These are phyloP conservation scores for Cyclophora albipunctata DNA, from an alignment of 2,888 invertebrate genomes.

Conservation along the genomic window DNA sequence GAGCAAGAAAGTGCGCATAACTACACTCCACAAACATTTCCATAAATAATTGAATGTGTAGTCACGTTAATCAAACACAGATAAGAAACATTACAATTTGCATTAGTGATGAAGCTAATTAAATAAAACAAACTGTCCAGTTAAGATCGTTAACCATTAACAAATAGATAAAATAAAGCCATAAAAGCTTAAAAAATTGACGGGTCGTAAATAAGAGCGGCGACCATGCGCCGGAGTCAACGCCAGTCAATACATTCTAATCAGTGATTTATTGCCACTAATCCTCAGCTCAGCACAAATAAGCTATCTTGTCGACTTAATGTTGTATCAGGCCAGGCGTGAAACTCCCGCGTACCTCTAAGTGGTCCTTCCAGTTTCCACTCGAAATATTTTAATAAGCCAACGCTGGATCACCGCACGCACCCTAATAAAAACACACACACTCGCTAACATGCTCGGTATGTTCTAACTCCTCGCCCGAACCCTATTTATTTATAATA, in stretches of 20 bases:
- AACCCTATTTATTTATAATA: constrained; percentile 69
- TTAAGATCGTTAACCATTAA: constrained; percentile 48
- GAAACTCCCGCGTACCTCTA: constrained; percentile 75
- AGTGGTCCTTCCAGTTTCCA: constrained; percentile 76
- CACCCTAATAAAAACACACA: constrained; percentile 72
- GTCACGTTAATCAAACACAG: constrained; percentile 28
- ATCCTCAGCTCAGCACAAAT: constrained; percentile 74
- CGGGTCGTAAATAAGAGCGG: constrained; percentile 57
- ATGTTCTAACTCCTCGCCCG: constrained; percentile 44
- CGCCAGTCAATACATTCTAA: constrained; percentile 75
- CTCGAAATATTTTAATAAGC: constrained; percentile 76
- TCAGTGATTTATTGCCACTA: constrained; percentile 75
- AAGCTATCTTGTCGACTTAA: constrained; percentile 76
- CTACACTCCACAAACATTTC: constrained; percentile 16
- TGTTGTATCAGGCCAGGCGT: constrained; percentile 74
- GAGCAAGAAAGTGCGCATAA: no score
- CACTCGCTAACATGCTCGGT: constrained; percentile 44
- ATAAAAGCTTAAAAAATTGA: constrained; percentile 59
- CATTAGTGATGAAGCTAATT: constrained; percentile 45
- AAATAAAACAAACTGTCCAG: constrained; percentile 49
- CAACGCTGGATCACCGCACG: constrained; percentile 73
- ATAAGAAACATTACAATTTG: constrained; percentile 42
- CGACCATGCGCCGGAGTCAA: constrained; percentile 59
- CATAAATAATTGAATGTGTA: constrained; percentile 39
- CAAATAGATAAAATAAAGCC: constrained; percentile 55